Percentiles rank a stretch among this genome's conserved stretches.
These are phyloP conservation scores for Teinopalpus imperialis DNA, from an alignment of 2,888 invertebrate genomes.

Conservation along the genomic window DNA sequence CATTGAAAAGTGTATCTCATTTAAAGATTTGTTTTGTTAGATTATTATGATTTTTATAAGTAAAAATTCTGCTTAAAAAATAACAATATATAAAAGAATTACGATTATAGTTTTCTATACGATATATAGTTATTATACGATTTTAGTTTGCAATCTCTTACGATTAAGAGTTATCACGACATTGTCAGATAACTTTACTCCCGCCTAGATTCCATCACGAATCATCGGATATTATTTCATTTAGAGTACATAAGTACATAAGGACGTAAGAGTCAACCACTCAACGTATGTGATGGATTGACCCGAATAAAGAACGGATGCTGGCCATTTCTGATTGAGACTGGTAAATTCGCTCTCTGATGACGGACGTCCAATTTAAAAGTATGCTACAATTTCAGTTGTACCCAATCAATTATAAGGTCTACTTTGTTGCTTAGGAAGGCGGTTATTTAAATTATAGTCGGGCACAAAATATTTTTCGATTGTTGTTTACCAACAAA, in stretches of 20 bases:
- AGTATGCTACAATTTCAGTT: constrained; percentile 15
- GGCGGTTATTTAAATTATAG: no score
- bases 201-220: no score
- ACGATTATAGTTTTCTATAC: no score
- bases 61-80: no score
- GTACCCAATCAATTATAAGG: not conserved
- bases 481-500: no score
- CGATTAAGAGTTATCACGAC: no score
- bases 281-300: constrained; percentile 55
- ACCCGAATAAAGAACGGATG: constrained; percentile 55
- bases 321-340: constrained; percentile 43
- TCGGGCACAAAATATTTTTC: no score
- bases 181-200: no score
- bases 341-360: constrained; percentile 39
- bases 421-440: not conserved
- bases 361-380: constrained; percentile 16
- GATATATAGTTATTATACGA: no score
- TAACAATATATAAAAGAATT: no score
- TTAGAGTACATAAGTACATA: not conserved
- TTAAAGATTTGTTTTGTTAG: not conserved
- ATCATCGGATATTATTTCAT: constrained; percentile 4
- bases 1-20: not conserved
- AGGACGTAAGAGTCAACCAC: constrained; percentile 22
- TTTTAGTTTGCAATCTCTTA: no score
- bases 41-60: no score